phyloP scores from a whole-genome alignment of 2,888 invertebrate genomes.

The Choreutis nemorana region DNA sequence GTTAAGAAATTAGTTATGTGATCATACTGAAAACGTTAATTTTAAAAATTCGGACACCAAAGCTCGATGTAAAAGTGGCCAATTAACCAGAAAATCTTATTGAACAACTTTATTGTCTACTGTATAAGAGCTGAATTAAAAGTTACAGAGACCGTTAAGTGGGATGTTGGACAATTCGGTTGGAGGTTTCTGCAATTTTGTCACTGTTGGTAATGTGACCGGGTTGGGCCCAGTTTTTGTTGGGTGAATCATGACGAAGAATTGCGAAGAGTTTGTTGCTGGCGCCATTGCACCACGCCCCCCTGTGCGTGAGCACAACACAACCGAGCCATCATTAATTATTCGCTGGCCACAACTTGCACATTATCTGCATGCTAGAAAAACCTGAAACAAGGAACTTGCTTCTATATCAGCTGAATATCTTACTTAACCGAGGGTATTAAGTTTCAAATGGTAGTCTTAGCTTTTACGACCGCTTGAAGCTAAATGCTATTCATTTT shows the following conservation, averaged over 20 bases:
- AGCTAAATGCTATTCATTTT: no score
- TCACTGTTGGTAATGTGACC: constrained; percentile 43
- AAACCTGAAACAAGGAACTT: constrained; percentile 15
- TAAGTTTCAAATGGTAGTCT: no score
- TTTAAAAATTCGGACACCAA: constrained; percentile 29
- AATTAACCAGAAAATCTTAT: constrained; percentile 50
- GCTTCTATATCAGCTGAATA: no score
- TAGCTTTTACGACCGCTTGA: no score
- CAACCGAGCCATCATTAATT: constrained; percentile 32
- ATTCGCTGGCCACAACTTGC: constrained; percentile 25
- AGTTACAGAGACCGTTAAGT: constrained; percentile 49
- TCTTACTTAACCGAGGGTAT: no score
- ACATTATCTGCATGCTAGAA: constrained; percentile 21
- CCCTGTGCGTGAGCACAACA: constrained; percentile 17
- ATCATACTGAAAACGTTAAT: constrained; percentile 29
- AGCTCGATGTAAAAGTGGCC: constrained; percentile 37
- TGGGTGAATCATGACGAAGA: constrained; percentile 17
- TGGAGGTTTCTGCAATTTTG: constrained; percentile 31
- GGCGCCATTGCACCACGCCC: constrained; percentile 56
- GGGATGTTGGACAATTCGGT: constrained; percentile 34
- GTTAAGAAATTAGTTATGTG: not conserved
- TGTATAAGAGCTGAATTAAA: constrained; percentile 52
- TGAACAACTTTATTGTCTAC: constrained; percentile 48
- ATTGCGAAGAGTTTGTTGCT: constrained; percentile 32
- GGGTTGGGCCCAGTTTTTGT: constrained; percentile 35